phyloP scores from a whole-genome alignment of 2,113 vertebrate genomes.

The Ctenodactylus gundi region DNA sequence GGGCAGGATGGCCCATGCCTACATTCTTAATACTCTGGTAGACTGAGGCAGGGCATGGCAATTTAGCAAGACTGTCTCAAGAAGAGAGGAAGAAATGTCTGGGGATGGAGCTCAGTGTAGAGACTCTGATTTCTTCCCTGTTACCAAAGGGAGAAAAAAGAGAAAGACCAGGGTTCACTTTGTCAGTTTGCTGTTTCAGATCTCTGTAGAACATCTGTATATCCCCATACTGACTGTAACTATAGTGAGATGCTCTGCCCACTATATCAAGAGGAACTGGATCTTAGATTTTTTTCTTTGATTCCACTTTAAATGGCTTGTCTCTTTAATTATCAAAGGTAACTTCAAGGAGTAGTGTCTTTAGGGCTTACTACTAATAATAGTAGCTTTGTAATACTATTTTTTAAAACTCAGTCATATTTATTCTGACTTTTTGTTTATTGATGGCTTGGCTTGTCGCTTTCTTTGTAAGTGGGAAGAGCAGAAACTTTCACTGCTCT shows the following conservation, averaged over 20 bases:
- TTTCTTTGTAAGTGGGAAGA: not conserved
- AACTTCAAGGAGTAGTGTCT: not conserved
- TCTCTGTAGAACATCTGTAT: not conserved
- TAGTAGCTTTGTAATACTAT: not conserved
- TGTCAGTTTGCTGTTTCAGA: not conserved
- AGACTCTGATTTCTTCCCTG: too few relatives aligned
- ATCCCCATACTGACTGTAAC: not conserved
- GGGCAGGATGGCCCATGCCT: too few relatives aligned
- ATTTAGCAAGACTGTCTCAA: too few relatives aligned
- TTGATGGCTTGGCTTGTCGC: not conserved
- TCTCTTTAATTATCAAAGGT: constrained; percentile 4
- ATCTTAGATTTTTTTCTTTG: not conserved
- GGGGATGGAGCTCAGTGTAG: too few relatives aligned
- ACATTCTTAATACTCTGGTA: too few relatives aligned
- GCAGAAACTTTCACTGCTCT: not conserved
- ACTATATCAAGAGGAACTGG: not conserved
- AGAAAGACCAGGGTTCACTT: too few relatives aligned
- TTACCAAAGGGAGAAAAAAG: too few relatives aligned
- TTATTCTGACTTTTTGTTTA: constrained; percentile 19
- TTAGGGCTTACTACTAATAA: not conserved
- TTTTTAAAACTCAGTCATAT: not conserved
- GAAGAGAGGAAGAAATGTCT: too few relatives aligned
- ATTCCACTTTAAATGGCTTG: constrained; percentile 9
- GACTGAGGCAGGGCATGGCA: too few relatives aligned
- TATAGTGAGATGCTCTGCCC: not conserved